Conservation (phyloP, 2,113 vertebrate genomes). For the Sterna hirundo region DNA sequence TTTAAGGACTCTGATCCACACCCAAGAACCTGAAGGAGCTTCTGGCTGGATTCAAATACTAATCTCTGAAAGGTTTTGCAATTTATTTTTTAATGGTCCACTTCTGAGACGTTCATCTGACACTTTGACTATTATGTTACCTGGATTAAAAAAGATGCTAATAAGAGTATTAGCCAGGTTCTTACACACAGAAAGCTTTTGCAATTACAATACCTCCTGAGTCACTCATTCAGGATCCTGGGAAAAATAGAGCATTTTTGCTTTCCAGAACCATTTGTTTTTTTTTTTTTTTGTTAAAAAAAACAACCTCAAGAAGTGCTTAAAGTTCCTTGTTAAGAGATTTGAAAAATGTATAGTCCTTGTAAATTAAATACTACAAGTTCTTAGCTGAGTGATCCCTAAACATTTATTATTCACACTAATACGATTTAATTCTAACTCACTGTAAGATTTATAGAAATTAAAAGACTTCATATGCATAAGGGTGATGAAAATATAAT, state of each 20-base stretch:
- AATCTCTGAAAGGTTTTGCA: constrained; percentile 65
- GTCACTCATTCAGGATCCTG: constrained; percentile 50
- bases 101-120: constrained; percentile 73
- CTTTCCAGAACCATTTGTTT: not conserved
- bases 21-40: constrained; percentile 60
- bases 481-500: constrained; percentile 76
- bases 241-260: constrained; percentile 23
- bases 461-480: constrained; percentile 70
- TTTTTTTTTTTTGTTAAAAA: not conserved
- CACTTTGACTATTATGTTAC: constrained; percentile 67
- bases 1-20: constrained; percentile 34
- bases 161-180: constrained; percentile 69
- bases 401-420: constrained; percentile 73
- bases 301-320: constrained; percentile 23
- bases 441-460: constrained; percentile 74
- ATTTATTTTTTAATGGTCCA: constrained; percentile 78
- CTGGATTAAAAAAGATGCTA: constrained; percentile 72
- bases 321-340: constrained; percentile 58
- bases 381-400: constrained; percentile 67
- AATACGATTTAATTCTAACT: constrained; percentile 52
- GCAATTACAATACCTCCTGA: constrained; percentile 58
- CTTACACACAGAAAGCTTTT: constrained; percentile 67
- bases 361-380: constrained; percentile 70
- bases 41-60: constrained; percentile 69
- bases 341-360: constrained; percentile 62